A percentile compares a stretch with the other conserved stretches of the same genome.
phyloP scores from a whole-genome alignment of 2,113 vertebrate genomes.

The Trochalopteron elliotii region DNA sequence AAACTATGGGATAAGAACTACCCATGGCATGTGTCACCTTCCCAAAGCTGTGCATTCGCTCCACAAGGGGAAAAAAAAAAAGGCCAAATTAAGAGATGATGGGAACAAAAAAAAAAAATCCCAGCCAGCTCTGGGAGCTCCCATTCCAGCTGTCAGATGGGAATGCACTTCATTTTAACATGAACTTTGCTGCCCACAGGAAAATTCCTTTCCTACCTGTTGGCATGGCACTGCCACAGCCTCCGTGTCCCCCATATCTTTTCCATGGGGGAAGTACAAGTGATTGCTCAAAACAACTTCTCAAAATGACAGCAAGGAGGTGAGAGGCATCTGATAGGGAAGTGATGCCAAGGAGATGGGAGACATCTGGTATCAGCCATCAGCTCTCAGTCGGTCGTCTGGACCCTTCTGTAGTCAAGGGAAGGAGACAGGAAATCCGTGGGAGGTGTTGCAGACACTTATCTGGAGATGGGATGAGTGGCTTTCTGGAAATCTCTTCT shows the following conservation, averaged over 20 bases:
- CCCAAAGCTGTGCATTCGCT: neutral
- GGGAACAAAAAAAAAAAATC: neutral
- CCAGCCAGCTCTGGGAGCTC: neutral
- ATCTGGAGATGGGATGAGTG: neutral
- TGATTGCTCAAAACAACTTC: neutral
- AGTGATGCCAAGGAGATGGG: neutral
- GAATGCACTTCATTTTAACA: neutral
- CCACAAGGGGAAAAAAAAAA: neutral
- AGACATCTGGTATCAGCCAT: conserved; percentile 48
- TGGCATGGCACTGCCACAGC: neutral
- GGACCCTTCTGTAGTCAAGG: neutral
- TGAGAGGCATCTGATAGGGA: neutral
- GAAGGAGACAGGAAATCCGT: conserved; percentile 19
- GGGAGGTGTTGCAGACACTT: conserved; percentile 40
- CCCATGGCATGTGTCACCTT: neutral
- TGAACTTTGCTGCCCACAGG: neutral
- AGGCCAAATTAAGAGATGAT: neutral
- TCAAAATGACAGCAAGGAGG: neutral
- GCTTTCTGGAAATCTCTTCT: neutral
- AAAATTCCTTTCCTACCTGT: neutral
- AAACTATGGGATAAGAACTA: neutral
- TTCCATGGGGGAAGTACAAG: neutral
- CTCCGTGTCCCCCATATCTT: neutral
- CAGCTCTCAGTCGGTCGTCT: neutral
- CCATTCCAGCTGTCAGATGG: neutral